Conservation (phyloP, 2,113 vertebrate species). For the Muscicapa adusta region DNA sequence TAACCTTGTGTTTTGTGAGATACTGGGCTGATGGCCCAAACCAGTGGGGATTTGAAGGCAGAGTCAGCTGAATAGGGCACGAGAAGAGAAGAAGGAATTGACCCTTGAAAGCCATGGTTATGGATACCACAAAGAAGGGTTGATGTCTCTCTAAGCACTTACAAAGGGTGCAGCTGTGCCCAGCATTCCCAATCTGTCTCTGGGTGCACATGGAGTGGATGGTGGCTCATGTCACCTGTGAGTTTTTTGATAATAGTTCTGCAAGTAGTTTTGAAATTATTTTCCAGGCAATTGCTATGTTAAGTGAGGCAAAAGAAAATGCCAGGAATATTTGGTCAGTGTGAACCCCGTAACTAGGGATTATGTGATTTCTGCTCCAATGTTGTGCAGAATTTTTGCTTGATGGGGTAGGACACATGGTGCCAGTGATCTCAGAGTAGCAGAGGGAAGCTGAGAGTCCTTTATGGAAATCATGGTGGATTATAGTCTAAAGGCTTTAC, state of each 20-base stretch:
- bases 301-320: neutral
- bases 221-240: neutral
- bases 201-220: neutral
- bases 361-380: neutral
- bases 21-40: neutral
- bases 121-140: neutral
- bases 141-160: neutral
- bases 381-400: neutral
- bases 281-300: neutral
- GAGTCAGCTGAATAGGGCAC: neutral
- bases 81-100: neutral
- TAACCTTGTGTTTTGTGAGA: conserved; percentile 5
- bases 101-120: neutral
- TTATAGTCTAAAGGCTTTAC: neutral
- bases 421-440: neutral
- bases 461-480: neutral
- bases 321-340: neutral
- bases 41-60: neutral
- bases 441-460: neutral
- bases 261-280: neutral
- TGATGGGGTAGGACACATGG: neutral
- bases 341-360: neutral
- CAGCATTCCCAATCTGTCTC: neutral
- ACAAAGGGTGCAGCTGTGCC: neutral
- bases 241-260: neutral